These are phyloP conservation scores for Rhagium mordax DNA, from an alignment of 2,888 invertebrate species.

Conservation along the genomic window DNA sequence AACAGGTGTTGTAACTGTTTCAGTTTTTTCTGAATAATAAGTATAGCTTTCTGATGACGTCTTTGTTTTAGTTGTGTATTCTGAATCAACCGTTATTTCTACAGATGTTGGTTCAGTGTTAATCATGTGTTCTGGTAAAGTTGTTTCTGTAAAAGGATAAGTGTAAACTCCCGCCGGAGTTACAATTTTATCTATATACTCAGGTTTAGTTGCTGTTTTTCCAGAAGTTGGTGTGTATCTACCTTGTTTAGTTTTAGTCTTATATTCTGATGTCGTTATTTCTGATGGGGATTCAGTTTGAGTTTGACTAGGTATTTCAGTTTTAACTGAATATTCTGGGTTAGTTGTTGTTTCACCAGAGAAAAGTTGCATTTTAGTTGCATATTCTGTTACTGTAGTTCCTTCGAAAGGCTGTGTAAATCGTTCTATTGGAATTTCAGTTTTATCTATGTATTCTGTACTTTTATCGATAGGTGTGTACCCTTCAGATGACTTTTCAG, in stretches of 20 bases:
- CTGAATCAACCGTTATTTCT: not conserved
- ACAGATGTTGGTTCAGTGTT: not conserved
- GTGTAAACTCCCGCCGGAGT: not conserved
- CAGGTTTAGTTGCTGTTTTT: conserved; percentile 26
- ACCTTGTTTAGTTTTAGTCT: not conserved
- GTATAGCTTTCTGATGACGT: not conserved
- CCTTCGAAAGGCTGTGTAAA: not conserved
- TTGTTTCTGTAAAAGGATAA: not conserved
- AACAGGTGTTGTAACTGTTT: no score
- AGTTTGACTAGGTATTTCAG: no score
- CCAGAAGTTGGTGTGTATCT: not conserved
- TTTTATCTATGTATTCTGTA: no score
- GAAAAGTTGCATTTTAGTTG: no score
- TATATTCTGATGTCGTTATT: conserved; percentile 24
- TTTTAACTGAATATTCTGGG: conserved; percentile 16
- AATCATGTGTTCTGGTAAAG: not conserved
- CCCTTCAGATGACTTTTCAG: no score
- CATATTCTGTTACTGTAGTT: not conserved
- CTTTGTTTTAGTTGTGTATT: not conserved
- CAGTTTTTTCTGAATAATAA: no score
- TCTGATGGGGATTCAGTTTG: conserved; percentile 1
- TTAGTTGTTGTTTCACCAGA: not conserved
- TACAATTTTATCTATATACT: not conserved
- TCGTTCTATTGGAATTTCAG: not conserved
- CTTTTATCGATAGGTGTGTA: no score